Evolutionary conservation across 2,888 invertebrate genomes (phyloP).

Genomic region (Arenicola marina): DNA sequence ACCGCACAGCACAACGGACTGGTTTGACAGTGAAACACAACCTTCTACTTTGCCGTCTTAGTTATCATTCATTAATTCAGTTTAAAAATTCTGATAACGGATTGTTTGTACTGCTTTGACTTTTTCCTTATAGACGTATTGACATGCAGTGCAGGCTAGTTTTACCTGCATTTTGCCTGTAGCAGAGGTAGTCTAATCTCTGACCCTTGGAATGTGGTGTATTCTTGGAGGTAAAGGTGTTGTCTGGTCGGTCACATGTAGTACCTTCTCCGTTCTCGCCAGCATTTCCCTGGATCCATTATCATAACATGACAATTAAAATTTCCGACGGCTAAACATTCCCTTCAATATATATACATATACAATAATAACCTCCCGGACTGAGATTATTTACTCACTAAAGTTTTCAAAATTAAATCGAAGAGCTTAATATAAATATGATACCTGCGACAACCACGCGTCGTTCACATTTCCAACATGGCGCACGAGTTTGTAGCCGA

Average conservation of each 20-base stretch:
- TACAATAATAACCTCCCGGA: background rate
- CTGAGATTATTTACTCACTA: background rate
- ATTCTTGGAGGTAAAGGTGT: slow-evolving; percentile 75
- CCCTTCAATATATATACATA: background rate
- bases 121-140: too few species aligned
- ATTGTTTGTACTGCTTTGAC: too few species aligned
- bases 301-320: too few species aligned
- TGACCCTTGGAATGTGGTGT: slow-evolving; percentile 13
- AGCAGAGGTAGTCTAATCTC: slow-evolving; percentile 83
- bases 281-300: too few species aligned
- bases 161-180: slow-evolving; percentile 60
- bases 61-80: too few species aligned
- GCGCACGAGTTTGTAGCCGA: slow-evolving; percentile 62
- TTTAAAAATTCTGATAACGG: too few species aligned
- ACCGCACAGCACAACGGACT: too few species aligned
- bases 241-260: slow-evolving; percentile 80
- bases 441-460: slow-evolving; percentile 54
- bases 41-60: too few species aligned
- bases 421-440: background rate
- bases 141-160: too few species aligned
- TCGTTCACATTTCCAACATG: slow-evolving; percentile 61
- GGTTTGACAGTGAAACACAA: too few species aligned
- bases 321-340: background rate
- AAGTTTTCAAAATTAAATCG: background rate
- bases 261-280: slow-evolving; percentile 62